Evolutionary conservation across 1,140 invertebrate genomes (phyloP).

Genomic region (Trichonephila inaurata): DNA sequence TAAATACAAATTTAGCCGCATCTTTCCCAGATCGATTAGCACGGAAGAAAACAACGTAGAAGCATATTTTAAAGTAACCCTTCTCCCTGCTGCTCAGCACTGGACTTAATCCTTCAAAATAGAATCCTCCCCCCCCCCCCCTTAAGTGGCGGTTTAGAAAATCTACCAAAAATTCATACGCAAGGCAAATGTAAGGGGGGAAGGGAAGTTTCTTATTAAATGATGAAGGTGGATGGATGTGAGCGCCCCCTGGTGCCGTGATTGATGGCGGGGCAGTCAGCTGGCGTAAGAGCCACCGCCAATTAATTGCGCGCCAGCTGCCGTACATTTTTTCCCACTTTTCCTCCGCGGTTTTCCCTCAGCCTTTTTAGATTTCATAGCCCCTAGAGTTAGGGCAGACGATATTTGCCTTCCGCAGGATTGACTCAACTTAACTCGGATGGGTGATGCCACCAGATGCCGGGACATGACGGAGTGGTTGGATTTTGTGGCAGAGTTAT

Average conservation of each 20-base stretch:
- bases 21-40: no score
- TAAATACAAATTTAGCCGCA: no score
- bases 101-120: no score
- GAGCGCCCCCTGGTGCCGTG: slow-evolving; percentile 44
- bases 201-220: slow-evolving; percentile 71
- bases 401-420: slow-evolving; percentile 5
- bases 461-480: slow-evolving; percentile 30
- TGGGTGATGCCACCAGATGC: slow-evolving; percentile 22
- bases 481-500: background rate
- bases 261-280: slow-evolving; percentile 73
- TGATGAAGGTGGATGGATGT: slow-evolving; percentile 51
- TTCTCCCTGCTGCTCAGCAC: no score
- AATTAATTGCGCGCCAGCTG: slow-evolving; percentile 76
- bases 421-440: slow-evolving; percentile 17
- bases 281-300: slow-evolving; percentile 72
- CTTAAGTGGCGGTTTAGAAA: slow-evolving; percentile 6
- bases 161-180: slow-evolving; percentile 36
- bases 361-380: slow-evolving; percentile 72
- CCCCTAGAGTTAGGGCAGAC: background rate
- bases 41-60: no score
- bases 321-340: background rate
- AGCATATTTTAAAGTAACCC: no score
- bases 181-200: background rate
- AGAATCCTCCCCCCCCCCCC: background rate
- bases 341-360: slow-evolving; percentile 7